Evolutionary conservation across 1,140 invertebrate species (phyloP), one percentile per base, ranked within the genome.

Genomic region (Euglossa dilemma): DNA sequence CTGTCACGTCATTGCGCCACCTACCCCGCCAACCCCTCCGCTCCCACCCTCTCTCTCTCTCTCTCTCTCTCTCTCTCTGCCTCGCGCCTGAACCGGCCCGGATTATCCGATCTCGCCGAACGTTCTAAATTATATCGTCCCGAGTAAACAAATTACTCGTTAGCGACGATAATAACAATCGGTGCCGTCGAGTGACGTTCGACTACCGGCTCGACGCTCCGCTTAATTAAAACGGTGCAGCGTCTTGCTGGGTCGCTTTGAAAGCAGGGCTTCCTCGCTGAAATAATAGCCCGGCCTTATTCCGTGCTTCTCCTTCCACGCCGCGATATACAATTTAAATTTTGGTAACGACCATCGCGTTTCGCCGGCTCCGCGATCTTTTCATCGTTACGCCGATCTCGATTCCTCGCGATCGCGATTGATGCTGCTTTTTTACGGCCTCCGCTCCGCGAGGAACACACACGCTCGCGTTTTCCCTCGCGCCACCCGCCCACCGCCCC

Each of bases 101-200:
- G 72, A 80, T 80, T 87, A 86, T 84, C 76, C 81, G 81, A 73
- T 87, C 57, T 54, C 66, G 64, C 20, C 63, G 59, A 80, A 87
- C 69, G 69, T 71, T 77, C 83, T 67, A 85, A 87, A 87, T 81
- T 82, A 87, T 78, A 87, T 71, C 85, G 73, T 36, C 23, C 45
- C 23, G 61, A 52, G 61, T 71, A 87, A 87, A 87, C 69, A 87
- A 88, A 85, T 88, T 75, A 78, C 73, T 85, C 82, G 75, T 85
- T 73, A 83, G 63, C 69, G 25, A 56, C 66, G 75, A 85, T 76
- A 77, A 59, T 81, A 80, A 77, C 73, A 84, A 88, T 87, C 72
- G 71, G 56, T n/a, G 18, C 70, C 25, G 59, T 63, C 84, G 61
- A 74, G 56, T 50, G 52, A 64, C 36, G 52, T 25, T 52, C 61